phyloP scores from a whole-genome alignment of 2,888 invertebrate species.

The Drepanosiphum platanoidis region DNA sequence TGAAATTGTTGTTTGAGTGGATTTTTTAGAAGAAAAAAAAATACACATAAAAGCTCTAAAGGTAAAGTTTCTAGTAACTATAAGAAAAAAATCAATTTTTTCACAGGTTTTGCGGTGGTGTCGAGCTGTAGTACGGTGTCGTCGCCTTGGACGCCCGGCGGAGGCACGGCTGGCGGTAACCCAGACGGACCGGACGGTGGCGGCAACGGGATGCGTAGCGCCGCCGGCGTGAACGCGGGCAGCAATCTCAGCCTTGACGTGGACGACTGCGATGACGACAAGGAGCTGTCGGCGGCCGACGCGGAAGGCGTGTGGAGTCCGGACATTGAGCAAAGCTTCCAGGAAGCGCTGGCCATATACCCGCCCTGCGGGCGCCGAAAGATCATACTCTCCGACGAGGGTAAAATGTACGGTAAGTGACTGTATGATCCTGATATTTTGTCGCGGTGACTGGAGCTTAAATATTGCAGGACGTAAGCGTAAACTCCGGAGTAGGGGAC shows the following conservation, averaged over 20 bases:
- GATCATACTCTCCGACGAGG: slow-evolving; percentile 99
- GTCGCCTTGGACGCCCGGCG: slow-evolving; percentile 94
- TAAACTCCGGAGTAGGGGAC: too few species aligned
- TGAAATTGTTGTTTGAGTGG: too few species aligned
- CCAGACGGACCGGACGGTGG: slow-evolving; percentile 93
- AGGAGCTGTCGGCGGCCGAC: slow-evolving; percentile 94
- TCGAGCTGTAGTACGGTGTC: slow-evolving; percentile 90
- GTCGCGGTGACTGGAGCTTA: not conserved
- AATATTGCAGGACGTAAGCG: not conserved
- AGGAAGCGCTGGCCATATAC: slow-evolving; percentile 99
- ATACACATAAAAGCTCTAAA: too few species aligned
- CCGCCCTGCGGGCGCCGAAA: slow-evolving; percentile 99
- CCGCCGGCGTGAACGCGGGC: slow-evolving; percentile 63
- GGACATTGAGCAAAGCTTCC: slow-evolving; percentile 99
- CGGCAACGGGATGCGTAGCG: slow-evolving; percentile 83
- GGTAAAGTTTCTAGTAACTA: too few species aligned
- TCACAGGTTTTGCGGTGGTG: slow-evolving; percentile 70
- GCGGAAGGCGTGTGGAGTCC: slow-evolving; percentile 99
- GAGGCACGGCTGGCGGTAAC: slow-evolving; percentile 83
- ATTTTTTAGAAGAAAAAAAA: too few species aligned
- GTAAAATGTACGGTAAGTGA: slow-evolving; percentile 99
- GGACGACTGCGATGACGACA: slow-evolving; percentile 90
- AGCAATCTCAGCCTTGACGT: slow-evolving; percentile 87
- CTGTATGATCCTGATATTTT: not conserved
- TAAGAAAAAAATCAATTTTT: too few species aligned